These are phyloP conservation scores for Eptesicus fuscus DNA, from an alignment of 2,113 vertebrate species.

Conservation along the genomic window DNA sequence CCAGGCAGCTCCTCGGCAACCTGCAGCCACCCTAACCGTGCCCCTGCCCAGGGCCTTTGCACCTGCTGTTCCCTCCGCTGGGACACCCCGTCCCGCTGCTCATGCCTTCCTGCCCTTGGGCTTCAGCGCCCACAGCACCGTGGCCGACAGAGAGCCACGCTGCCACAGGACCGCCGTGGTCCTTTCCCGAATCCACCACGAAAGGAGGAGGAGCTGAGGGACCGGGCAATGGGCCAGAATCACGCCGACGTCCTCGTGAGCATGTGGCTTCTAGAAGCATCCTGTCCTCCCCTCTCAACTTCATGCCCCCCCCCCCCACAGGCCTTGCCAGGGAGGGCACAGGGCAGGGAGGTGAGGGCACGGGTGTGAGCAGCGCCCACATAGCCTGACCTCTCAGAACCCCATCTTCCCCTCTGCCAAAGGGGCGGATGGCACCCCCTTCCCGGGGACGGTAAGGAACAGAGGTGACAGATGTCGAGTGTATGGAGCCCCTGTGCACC, in stretches of 20 bases:
- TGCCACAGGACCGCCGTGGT: neutral
- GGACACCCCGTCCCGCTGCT: neutral
- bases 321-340: neutral
- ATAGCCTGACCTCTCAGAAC: neutral
- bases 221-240: neutral
- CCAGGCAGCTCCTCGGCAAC: neutral
- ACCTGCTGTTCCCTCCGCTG: neutral
- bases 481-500: fast-evolving
- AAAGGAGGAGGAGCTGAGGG: neutral
- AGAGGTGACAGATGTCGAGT: neutral
- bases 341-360: neutral
- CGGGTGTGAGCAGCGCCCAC: neutral
- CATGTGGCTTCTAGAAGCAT: neutral
- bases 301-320: neutral
- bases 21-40: fast-evolving
- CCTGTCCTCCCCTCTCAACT: fast-evolving
- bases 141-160: neutral
- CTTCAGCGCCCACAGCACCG: fast-evolving
- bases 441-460: neutral
- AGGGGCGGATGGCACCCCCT: neutral
- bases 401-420: neutral
- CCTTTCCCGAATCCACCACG: neutral
- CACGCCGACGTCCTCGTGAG: neutral
- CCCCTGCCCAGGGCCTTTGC: neutral
- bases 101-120: neutral